Base-by-base conservation (phyloP, 2,797 vertebrate species). In the Clarias pachynema region DNA sequence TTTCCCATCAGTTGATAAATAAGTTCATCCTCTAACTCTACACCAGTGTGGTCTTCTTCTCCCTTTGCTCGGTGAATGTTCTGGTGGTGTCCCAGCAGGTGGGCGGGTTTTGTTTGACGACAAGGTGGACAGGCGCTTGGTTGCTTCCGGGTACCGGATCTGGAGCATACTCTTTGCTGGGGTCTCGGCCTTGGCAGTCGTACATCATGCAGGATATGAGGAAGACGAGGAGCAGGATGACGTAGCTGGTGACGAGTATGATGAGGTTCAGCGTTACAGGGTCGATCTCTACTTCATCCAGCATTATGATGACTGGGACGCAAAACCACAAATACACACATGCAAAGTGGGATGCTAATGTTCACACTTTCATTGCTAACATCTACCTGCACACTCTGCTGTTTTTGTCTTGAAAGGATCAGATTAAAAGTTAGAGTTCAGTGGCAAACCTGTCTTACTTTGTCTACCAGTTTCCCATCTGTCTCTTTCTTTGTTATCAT, bases 161-260 rank as follows among this genome's bases (percentile, higher is more conserved):
- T 0, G 97, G 96, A 15, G 95, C 94, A 0, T 95, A 96, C 89
- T 98, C 97, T 91, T 98, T 98, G 88, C 96, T 97, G 88, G 98
- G 98, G 91, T 99, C 98, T 91, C 96, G 98, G 83, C 98, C 98
- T 59, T 96, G 93, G 92, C 98, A 99, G 95, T 99, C 98, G 57
- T 99, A 99, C 40, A 99, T 94, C 91, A 98, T 93, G 3, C 98
- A 99, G 86, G 98, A 99, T 91, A 99, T 95, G 89, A 99, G 96
- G 91, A 99, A 99, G 83, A 99, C 96, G 89, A 99, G 93, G 6
- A 99, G 97, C 85, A 99, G 91, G 93, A 99, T 98, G 86, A 98
- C 96, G 85, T 99, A 99, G 92, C 97, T 98, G 53, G 96, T 94
- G 0, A 99, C 96, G n/a, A 99, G 93, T 94, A 99, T 99, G 92